Conservation (phyloP, 2,797 vertebrate genomes). For the Parambassis ranga region DNA sequence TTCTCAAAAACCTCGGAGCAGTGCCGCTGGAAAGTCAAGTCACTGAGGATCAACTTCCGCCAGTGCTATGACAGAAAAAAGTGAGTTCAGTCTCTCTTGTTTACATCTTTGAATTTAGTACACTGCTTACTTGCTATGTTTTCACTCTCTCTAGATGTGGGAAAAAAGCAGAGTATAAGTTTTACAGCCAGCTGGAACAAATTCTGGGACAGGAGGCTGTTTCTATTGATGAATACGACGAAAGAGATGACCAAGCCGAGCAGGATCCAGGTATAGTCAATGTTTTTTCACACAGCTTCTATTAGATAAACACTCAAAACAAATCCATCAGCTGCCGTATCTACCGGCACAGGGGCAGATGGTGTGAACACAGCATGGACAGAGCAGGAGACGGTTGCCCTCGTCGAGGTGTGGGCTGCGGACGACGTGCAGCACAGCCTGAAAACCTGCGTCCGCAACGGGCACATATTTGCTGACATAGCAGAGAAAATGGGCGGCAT, state of each 20-base stretch:
- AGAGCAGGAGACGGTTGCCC: conserved; percentile 65
- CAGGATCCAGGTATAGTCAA: conserved; percentile 53
- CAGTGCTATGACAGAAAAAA: conserved; percentile 72
- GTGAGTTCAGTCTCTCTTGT: conserved; percentile 42
- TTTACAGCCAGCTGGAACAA: conserved; percentile 71
- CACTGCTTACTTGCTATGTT: background rate
- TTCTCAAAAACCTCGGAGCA: conserved; percentile 82
- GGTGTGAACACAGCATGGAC: conserved; percentile 53
- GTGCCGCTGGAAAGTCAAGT: conserved; percentile 85
- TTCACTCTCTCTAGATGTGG: conserved; percentile 50
- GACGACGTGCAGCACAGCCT: conserved; percentile 71
- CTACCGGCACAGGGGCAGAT: conserved; percentile 3
- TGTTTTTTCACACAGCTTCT: background rate
- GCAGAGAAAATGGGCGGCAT: conserved; percentile 50
- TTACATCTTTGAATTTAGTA: background rate
- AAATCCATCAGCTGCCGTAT: too few relatives aligned
- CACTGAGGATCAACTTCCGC: conserved; percentile 72
- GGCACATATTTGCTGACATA: conserved; percentile 69
- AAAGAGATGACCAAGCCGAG: conserved; percentile 61
- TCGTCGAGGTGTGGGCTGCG: conserved; percentile 70
- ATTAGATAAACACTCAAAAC: background rate
- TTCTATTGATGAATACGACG: conserved; percentile 67
- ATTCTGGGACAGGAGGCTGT: conserved; percentile 65
- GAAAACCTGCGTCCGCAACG: conserved; percentile 63
- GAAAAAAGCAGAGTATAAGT: conserved; percentile 65